phyloP scores from a whole-genome alignment of 2,797 vertebrate genomes.

The Pseudochromis fuscus region DNA sequence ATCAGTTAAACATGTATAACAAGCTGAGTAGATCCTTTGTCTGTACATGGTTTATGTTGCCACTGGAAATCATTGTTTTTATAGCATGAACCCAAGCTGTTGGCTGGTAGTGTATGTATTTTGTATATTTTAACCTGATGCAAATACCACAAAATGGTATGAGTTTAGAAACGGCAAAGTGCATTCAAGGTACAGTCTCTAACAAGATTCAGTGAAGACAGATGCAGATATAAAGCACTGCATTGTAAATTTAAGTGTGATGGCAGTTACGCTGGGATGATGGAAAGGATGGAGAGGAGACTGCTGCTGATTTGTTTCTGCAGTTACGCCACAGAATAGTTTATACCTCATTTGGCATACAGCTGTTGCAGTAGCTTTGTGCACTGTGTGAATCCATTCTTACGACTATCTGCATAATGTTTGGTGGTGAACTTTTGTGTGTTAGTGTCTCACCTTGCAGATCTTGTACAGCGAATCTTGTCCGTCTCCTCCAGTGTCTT shows the following conservation, averaged over 20 bases:
- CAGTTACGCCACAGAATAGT: slow-evolving; percentile 18
- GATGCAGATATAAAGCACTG: background rate
- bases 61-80: no score
- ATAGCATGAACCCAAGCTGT: no score
- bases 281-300: background rate
- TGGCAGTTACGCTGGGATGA: background rate
- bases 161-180: background rate
- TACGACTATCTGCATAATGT: slow-evolving; percentile 2
- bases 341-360: slow-evolving; percentile 19
- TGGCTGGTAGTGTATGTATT: no score
- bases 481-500: slow-evolving; percentile 98
- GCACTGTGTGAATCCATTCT: slow-evolving; percentile 6
- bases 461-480: slow-evolving; percentile 99
- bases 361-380: slow-evolving; percentile 22
- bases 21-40: no score
- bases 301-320: slow-evolving; percentile 10
- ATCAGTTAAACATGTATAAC: no score
- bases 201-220: background rate
- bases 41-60: no score
- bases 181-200: background rate
- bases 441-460: slow-evolving; percentile 91
- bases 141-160: background rate
- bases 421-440: slow-evolving; percentile 1
- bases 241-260: background rate
- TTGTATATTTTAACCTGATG: background rate